Percentiles rank a stretch among this genome's conserved stretches.
Conservation (phyloP, 2,113 vertebrate genomes). For the Crypturellus undulatus region DNA sequence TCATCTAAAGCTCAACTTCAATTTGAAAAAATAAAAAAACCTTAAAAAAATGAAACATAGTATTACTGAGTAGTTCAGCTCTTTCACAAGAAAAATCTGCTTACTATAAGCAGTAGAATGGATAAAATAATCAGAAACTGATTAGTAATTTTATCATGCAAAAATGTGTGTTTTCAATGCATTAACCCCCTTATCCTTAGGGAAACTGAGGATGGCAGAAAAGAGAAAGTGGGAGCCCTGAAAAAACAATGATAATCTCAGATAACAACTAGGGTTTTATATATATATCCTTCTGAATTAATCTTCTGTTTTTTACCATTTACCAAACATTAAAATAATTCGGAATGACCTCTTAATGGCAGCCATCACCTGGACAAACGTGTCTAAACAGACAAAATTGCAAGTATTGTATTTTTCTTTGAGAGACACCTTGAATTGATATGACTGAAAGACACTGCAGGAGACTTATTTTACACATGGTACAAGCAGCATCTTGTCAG, state of each 20-base stretch:
- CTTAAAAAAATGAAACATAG: background rate
- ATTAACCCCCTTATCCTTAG: background rate
- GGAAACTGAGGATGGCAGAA: background rate
- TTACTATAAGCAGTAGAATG: background rate
- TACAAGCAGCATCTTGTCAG: background rate
- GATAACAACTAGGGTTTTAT: background rate
- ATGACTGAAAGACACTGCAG: background rate
- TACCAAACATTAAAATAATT: background rate
- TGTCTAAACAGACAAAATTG: background rate
- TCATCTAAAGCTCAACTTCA: background rate
- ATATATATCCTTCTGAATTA: background rate
- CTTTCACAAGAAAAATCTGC: background rate
- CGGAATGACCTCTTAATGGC: background rate
- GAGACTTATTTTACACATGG: background rate
- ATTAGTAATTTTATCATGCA: background rate
- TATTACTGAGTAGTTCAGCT: background rate
- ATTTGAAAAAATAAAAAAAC: background rate
- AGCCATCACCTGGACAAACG: background rate
- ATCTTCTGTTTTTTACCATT: background rate
- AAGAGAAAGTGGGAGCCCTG: background rate
- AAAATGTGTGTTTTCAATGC: background rate
- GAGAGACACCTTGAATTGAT: background rate
- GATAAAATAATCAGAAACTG: background rate
- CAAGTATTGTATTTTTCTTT: background rate
- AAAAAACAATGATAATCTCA: background rate